Evolutionary conservation across 2,797 vertebrate genomes (phyloP), one percentile per base, ranked within the genome.

Genomic region (Sebastes oblongus): DNA sequence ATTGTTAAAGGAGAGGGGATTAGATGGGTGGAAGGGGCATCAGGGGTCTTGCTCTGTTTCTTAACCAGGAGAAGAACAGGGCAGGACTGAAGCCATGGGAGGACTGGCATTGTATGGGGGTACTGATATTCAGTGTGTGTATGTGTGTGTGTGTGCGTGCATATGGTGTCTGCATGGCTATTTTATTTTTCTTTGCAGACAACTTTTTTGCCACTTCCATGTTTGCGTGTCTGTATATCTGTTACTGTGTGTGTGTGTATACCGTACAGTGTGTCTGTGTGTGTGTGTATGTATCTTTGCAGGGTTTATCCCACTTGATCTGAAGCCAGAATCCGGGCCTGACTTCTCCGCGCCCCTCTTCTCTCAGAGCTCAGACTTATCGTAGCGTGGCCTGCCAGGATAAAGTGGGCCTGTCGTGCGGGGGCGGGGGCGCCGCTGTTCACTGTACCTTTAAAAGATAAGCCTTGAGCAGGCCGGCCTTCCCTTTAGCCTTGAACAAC

Each of bases 1-100:
- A 66, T 93, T 93, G 92, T 93, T 91, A 71, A 78, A 86, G 77
- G 66, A 88, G 81, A 86, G 66, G 55, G 85, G 86, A 92, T 92
- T 90, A 88, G 77, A 89, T 66, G 72, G 66, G 66, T 89, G 77
- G 36, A 84, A 34, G 64, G 72, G 74, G 52, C 78, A 82, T 80
- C 76, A 50, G 56, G 78, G 79, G 80, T 86, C 83, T 83, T 79
- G 77, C 77, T 91, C 88, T 85, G 59, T 79, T 88, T 93, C 84
- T 67, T 58, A 78, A 79, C 86, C 75, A 80, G 66, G 67, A 86
- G 70, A 75, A 84, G 77, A 88, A 83, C 27, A 72, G 58, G 30
- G 59, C 69, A 66, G 59, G 72, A 42, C 64, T 25, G 32, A 32
- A 68, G 71, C 74, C 24, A 36, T 42, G 52, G 64, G 67, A 84